A percentile compares a stretch with the other conserved stretches of the same genome.
Conservation (phyloP, 2,797 vertebrate species). For the Lutjanus argentimaculatus region DNA sequence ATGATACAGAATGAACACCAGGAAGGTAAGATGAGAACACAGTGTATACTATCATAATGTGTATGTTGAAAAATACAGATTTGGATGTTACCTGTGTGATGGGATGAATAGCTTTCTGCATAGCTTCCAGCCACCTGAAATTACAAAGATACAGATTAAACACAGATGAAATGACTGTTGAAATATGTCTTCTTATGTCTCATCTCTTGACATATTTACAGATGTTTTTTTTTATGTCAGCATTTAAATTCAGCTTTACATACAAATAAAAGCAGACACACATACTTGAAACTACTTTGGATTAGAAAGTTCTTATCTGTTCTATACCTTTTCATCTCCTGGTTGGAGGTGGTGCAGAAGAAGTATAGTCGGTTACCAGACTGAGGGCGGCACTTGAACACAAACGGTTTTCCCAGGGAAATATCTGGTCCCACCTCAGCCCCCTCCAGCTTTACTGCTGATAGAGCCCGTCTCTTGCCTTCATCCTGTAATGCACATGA, state of each 20-base stretch:
- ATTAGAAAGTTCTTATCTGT: neutral
- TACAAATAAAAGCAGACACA: neutral
- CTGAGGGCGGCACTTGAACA: conserved; percentile 91
- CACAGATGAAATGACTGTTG: neutral
- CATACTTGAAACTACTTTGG: neutral
- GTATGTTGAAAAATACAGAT: neutral
- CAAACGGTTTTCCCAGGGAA: conserved; percentile 93
- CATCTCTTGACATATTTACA: too few relatives aligned
- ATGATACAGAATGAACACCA: neutral
- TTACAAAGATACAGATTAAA: neutral
- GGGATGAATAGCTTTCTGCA: conserved; percentile 91
- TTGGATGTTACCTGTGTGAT: conserved; percentile 87
- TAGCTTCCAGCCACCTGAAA: conserved; percentile 91
- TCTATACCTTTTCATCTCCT: conserved; percentile 93
- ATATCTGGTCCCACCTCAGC: conserved; percentile 88
- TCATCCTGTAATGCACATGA: conserved; percentile 86
- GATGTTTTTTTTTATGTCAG: neutral
- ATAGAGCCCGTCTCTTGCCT: conserved; percentile 88
- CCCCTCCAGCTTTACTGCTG: conserved; percentile 90
- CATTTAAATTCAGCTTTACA: neutral
- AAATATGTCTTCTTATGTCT: too few relatives aligned
- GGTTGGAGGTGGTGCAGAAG: conserved; percentile 92
- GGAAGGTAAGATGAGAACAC: neutral
- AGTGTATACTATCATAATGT: neutral
- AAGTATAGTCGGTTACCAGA: conserved; percentile 86